Evolutionary conservation across 2,113 vertebrate species (phyloP).

Genomic region (Axis porcinus): DNA sequence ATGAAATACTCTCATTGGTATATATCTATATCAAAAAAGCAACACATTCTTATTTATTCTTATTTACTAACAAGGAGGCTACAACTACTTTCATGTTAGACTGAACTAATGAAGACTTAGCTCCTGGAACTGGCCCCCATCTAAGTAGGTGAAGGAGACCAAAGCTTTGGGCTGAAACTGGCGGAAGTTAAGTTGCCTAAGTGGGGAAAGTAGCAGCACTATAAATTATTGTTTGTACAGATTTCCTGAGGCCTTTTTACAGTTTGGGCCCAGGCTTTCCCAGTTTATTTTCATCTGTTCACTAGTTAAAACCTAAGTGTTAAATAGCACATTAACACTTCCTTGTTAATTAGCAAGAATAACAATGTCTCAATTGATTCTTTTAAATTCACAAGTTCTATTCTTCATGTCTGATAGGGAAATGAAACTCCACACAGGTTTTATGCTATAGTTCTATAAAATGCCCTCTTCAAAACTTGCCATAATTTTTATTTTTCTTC

Average conservation of each 20-base stretch:
- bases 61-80: not conserved
- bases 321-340: constrained; percentile 59
- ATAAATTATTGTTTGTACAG: not conserved
- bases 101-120: not conserved
- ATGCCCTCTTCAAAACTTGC: not conserved
- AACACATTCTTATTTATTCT: not conserved
- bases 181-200: not conserved
- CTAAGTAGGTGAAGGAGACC: not conserved
- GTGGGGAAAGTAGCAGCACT: not conserved
- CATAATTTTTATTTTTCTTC: not conserved
- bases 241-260: not conserved
- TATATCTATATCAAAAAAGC: too few species aligned
- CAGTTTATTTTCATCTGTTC: constrained; percentile 35
- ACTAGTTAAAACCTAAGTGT: constrained; percentile 52
- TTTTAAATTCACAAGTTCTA: constrained; percentile 14
- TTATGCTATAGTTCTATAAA: not conserved
- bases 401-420: not conserved
- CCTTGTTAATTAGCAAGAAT: constrained; percentile 52
- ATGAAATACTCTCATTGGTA: not conserved
- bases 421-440: not conserved
- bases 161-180: not conserved
- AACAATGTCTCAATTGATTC: constrained; percentile 34
- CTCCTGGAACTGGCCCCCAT: not conserved
- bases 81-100: not conserved
- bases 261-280: not conserved